Evolutionary conservation across 2,888 invertebrate genomes (phyloP).

Genomic region (Keiferia lycopersicella): DNA sequence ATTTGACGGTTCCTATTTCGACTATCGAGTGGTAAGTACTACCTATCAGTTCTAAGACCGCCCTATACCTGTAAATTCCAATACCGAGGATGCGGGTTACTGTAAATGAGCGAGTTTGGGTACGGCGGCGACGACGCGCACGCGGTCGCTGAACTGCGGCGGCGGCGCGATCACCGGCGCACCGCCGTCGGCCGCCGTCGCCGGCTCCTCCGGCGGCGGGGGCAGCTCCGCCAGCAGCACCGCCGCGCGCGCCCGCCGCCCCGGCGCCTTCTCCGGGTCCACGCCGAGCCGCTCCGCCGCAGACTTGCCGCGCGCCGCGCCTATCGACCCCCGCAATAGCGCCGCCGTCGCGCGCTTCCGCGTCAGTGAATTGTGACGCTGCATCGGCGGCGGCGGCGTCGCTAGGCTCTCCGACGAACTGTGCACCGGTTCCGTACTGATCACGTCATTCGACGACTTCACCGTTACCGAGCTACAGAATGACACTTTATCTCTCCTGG

Average conservation of each 20-base stretch:
- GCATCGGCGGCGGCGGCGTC: constrained; percentile 68
- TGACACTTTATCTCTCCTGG: constrained; percentile 71
- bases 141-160: constrained; percentile 94
- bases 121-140: constrained; percentile 91
- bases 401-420: constrained; percentile 72
- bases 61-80: constrained; percentile 42
- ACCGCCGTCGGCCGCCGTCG: constrained; percentile 54
- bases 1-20: constrained; percentile 39
- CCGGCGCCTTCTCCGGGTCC: constrained; percentile 62
- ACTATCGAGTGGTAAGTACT: constrained; percentile 40
- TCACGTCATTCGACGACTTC: constrained; percentile 76
- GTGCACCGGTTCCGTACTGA: constrained; percentile 79
- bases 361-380: constrained; percentile 83
- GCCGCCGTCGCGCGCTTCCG: constrained; percentile 82
- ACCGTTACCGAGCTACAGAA: constrained; percentile 78
- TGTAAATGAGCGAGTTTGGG: constrained; percentile 85
- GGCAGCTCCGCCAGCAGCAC: constrained; percentile 90
- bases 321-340: constrained; percentile 70
- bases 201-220: constrained; percentile 87
- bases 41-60: constrained; percentile 42
- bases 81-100: constrained; percentile 34
- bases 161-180: constrained; percentile 87
- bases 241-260: constrained; percentile 83
- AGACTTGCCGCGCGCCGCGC: constrained; percentile 52
- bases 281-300: constrained; percentile 75